Conservation (phyloP, 2,888 invertebrate species). For the Aspidiotus rigidus region DNA sequence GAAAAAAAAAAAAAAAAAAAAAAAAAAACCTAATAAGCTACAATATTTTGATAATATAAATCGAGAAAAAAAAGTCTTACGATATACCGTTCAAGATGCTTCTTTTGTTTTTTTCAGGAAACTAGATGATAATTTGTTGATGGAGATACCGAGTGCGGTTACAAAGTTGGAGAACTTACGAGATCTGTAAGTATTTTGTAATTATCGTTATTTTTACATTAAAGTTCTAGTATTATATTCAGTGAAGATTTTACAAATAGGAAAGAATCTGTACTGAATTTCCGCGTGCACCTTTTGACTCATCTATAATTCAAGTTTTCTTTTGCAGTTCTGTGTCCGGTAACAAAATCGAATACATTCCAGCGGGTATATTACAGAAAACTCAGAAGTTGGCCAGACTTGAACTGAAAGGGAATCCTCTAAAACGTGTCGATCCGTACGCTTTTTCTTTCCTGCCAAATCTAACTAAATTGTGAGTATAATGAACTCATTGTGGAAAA, state of each 20-base stretch:
- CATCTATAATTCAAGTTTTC: background rate
- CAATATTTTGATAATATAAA: no score
- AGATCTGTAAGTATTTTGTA: conserved; percentile 55
- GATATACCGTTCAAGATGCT: no score
- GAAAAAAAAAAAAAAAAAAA: no score
- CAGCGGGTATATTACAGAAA: conserved; percentile 58
- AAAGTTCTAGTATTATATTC: background rate
- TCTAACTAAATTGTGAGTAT: conserved; percentile 69
- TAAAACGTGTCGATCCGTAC: conserved; percentile 57
- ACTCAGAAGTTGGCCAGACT: conserved; percentile 61
- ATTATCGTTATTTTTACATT: no score
- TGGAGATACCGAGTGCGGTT: conserved; percentile 65
- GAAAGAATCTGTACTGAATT: no score
- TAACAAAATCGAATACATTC: conserved; percentile 69
- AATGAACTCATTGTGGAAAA: background rate
- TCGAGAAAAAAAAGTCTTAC: no score
- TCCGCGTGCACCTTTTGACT: no score
- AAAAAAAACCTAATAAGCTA: no score
- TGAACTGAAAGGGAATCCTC: conserved; percentile 75
- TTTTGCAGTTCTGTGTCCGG: conserved; percentile 63
- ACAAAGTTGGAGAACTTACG: conserved; percentile 64
- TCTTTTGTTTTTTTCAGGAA: conserved; percentile 51
- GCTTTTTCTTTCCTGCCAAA: conserved; percentile 67
- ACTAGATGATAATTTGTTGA: conserved; percentile 64
- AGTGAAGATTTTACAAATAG: background rate